phyloP scores from a whole-genome alignment of 2,797 vertebrate species.

The Halcyon leucocephala region DNA sequence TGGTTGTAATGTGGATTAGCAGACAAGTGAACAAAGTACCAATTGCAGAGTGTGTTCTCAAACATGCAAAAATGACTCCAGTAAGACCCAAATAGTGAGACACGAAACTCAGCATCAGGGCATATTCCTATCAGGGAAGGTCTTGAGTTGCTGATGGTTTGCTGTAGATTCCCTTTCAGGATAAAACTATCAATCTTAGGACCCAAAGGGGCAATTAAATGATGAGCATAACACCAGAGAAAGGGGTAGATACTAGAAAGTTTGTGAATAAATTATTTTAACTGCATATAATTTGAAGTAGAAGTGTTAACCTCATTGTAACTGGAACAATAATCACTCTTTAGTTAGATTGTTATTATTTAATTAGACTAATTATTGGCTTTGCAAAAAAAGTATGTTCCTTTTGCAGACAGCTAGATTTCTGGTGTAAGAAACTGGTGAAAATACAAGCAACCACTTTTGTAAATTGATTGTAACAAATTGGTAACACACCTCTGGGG shows the following conservation, averaged over 20 bases:
- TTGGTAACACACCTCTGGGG: not conserved
- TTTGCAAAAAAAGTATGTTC: not conserved
- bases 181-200: not conserved
- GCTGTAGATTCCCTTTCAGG: not conserved
- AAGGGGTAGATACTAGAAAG: not conserved
- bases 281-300: not conserved
- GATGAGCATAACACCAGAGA: not conserved
- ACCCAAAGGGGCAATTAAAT: not conserved
- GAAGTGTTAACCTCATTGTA: not conserved
- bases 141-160: not conserved
- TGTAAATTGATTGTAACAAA: not conserved
- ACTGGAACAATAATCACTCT: not conserved
- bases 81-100: not conserved
- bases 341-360: not conserved
- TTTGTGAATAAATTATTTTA: not conserved
- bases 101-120: not conserved
- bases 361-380: not conserved
- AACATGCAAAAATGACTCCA: not conserved
- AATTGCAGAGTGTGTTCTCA: not conserved
- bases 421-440: not conserved
- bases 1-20: not conserved
- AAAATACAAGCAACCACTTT: not conserved
- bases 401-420: not conserved
- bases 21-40: not conserved
- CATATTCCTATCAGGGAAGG: not conserved